Evolutionary conservation across 2,113 vertebrate genomes (phyloP).

Genomic region (Vulpes ferrilata): DNA sequence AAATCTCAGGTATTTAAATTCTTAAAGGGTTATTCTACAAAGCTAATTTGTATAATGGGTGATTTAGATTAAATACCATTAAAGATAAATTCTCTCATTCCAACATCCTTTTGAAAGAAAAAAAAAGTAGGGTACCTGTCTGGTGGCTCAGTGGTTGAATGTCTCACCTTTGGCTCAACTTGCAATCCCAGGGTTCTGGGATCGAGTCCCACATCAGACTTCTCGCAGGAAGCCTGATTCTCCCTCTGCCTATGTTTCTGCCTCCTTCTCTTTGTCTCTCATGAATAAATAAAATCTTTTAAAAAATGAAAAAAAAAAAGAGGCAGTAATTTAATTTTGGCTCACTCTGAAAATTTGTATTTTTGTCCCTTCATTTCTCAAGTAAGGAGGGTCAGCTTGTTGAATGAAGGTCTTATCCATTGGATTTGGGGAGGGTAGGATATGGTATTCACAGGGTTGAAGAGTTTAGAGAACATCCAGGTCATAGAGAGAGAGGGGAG

Average conservation of each 20-base stretch:
- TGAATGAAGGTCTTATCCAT: not conserved
- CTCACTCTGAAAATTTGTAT: not conserved
- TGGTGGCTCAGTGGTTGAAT: too few relatives aligned
- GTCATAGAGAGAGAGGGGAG: not conserved
- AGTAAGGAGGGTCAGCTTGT: not conserved
- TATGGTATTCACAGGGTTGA: not conserved
- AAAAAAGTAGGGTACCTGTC: too few relatives aligned
- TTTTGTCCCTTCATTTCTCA: not conserved
- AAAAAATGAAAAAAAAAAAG: not conserved
- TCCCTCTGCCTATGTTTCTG: too few relatives aligned
- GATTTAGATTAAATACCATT: slow-evolving; percentile 46
- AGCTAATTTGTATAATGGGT: slow-evolving; percentile 1
- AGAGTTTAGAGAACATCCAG: not conserved
- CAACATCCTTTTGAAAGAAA: not conserved
- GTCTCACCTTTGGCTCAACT: too few relatives aligned
- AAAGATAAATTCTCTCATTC: slow-evolving; percentile 6
- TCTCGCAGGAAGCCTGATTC: too few relatives aligned
- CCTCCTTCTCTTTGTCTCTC: too few relatives aligned
- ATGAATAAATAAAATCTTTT: too few relatives aligned
- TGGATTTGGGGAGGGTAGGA: not conserved
- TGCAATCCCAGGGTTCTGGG: too few relatives aligned
- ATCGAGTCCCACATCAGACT: too few relatives aligned
- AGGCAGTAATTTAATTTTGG: not conserved
- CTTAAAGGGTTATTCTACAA: not conserved
- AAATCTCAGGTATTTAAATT: slow-evolving; percentile 8